A percentile compares a stretch with the other conserved stretches of the same genome.
These are phyloP conservation scores for Panorpa germanica DNA, from an alignment of 2,888 invertebrate species.

Conservation along the genomic window DNA sequence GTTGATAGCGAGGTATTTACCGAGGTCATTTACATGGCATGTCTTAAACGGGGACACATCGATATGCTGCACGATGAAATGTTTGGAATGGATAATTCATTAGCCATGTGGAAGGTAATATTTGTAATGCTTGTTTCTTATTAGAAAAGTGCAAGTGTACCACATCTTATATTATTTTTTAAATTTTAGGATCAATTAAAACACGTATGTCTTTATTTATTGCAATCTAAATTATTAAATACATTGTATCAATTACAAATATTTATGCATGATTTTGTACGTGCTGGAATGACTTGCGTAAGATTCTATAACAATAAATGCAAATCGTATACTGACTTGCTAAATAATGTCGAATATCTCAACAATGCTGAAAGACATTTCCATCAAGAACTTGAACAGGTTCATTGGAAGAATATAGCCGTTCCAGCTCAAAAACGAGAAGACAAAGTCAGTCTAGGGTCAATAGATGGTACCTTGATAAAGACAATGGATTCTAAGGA, in stretches of 20 bases:
- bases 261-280: conserved; percentile 49
- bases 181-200: conserved; percentile 37
- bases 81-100: conserved; percentile 40
- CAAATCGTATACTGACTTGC: conserved; percentile 32
- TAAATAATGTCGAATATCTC: conserved; percentile 29
- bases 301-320: conserved; percentile 48
- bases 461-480: conserved; percentile 35
- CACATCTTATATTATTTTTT: conserved; percentile 5
- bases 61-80: conserved; percentile 40
- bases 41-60: conserved; percentile 42
- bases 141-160: conserved; percentile 1
- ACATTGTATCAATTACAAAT: conserved; percentile 57
- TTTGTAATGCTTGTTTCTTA: too few relatives aligned
- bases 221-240: conserved; percentile 43
- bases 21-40: conserved; percentile 47
- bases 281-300: conserved; percentile 65
- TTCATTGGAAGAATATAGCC: conserved; percentile 30
- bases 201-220: conserved; percentile 50
- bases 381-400: conserved; percentile 35
- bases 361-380: conserved; percentile 43
- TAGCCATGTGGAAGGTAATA: conserved; percentile 47
- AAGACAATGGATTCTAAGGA: conserved; percentile 51
- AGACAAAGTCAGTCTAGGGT: too few relatives aligned
- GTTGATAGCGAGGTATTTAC: conserved; percentile 52
- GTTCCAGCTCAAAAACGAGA: conserved; percentile 20